phyloP scores from a whole-genome alignment of 2,113 vertebrate genomes.

The Progne subis region DNA sequence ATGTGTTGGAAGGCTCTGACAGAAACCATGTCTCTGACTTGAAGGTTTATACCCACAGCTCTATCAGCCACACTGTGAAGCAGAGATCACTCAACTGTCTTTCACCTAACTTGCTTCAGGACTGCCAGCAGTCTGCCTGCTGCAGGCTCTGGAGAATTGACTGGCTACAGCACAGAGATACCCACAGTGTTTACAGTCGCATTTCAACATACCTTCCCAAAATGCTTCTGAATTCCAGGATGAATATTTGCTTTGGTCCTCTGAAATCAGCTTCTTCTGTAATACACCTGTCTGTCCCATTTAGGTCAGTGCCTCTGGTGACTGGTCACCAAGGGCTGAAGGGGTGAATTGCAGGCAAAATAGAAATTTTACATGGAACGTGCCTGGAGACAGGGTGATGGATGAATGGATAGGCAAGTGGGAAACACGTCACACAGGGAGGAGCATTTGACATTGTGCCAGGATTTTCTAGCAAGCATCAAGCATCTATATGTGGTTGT shows the following conservation, averaged over 20 bases:
- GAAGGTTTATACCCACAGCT: background rate
- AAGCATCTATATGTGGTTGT: background rate
- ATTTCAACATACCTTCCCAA: background rate
- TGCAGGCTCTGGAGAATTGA: background rate
- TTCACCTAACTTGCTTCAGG: background rate
- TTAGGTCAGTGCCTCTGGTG: background rate
- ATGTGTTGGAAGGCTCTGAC: background rate
- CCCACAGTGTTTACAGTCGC: background rate
- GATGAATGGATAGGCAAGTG: background rate
- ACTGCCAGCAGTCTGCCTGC: background rate
- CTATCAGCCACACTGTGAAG: background rate
- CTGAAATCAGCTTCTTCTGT: background rate
- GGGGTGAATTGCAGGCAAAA: background rate
- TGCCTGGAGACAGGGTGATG: background rate
- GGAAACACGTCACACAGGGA: rapidly evolving
- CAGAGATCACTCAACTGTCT: background rate
- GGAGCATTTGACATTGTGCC: rapidly evolving
- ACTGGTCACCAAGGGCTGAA: background rate
- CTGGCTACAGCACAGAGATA: background rate
- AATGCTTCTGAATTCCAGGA: background rate
- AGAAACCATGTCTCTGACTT: background rate
- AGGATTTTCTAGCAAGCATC: background rate
- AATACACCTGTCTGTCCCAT: background rate
- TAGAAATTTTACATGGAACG: background rate
- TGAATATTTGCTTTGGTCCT: background rate